Percentiles rank a stretch among this genome's conserved stretches.
Evolutionary conservation across 2,797 vertebrate species (phyloP).

Genomic region (Falco novaeseelandiae): DNA sequence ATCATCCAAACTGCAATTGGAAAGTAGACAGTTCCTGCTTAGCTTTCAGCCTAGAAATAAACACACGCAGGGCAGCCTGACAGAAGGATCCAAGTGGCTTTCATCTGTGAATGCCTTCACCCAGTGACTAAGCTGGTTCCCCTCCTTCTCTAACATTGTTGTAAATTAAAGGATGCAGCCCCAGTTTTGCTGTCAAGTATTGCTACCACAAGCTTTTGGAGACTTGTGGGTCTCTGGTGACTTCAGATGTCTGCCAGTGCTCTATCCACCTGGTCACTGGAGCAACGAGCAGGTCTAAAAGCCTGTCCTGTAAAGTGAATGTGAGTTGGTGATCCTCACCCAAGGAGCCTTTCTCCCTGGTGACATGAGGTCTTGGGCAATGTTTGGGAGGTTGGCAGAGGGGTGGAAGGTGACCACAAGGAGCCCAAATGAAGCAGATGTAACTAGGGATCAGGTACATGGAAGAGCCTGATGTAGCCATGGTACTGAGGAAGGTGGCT

Average conservation of each 20-base stretch:
- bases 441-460: background rate
- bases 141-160: background rate
- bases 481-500: background rate
- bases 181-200: background rate
- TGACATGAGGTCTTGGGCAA: background rate
- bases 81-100: background rate
- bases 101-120: background rate
- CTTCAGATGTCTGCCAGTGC: background rate
- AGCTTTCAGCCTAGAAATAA: conserved; percentile 4
- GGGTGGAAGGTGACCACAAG: background rate
- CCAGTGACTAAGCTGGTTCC: background rate
- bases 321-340: background rate
- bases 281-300: background rate
- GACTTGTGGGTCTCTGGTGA: background rate
- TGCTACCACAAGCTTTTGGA: background rate
- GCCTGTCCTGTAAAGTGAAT: background rate
- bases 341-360: background rate
- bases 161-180: background rate
- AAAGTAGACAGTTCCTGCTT: background rate
- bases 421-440: background rate
- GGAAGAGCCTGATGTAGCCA: background rate
- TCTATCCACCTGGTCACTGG: background rate
- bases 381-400: background rate
- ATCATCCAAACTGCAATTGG: background rate
- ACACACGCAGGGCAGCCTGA: background rate